These are phyloP conservation scores for Pandemis corylana DNA, from an alignment of 2,888 invertebrate species.

Conservation along the genomic window DNA sequence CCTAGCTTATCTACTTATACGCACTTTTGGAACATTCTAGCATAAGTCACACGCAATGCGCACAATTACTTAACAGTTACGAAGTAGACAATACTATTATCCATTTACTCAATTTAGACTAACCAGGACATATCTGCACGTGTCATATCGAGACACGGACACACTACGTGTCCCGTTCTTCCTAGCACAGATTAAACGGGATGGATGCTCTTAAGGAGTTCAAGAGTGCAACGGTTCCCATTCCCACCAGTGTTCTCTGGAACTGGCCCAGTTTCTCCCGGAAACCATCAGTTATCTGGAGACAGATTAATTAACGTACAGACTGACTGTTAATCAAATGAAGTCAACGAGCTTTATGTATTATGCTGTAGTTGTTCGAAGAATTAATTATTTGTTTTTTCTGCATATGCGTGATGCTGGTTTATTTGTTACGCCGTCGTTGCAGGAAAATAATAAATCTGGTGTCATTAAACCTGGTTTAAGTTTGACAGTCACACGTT, in stretches of 20 bases:
- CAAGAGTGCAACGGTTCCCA: slow-evolving; percentile 2
- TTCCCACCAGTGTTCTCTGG: slow-evolving; percentile 48
- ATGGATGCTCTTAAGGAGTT: neutral
- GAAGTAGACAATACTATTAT: slow-evolving; percentile 17
- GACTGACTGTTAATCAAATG: slow-evolving; percentile 29
- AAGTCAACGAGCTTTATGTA: slow-evolving; percentile 16
- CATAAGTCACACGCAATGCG: neutral
- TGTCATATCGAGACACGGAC: neutral
- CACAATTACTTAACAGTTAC: slow-evolving; percentile 23
- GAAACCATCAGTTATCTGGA: slow-evolving; percentile 60
- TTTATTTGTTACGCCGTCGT: too few species aligned
- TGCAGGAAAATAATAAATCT: too few species aligned
- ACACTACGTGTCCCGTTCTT: neutral
- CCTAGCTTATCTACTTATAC: neutral
- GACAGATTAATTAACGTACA: slow-evolving; percentile 29
- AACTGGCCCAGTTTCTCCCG: slow-evolving; percentile 63
- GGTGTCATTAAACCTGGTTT: too few species aligned
- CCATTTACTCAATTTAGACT: slow-evolving; percentile 28
- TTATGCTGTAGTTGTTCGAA: neutral
- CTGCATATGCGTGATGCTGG: neutral
- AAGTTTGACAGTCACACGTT: too few species aligned
- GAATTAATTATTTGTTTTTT: neutral
- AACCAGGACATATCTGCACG: slow-evolving; percentile 10
- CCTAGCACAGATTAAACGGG: neutral
- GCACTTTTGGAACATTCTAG: slow-evolving; percentile 14